These are phyloP conservation scores for Pseudopodoces humilis DNA, from an alignment of 2,113 vertebrate species.

Conservation along the genomic window DNA sequence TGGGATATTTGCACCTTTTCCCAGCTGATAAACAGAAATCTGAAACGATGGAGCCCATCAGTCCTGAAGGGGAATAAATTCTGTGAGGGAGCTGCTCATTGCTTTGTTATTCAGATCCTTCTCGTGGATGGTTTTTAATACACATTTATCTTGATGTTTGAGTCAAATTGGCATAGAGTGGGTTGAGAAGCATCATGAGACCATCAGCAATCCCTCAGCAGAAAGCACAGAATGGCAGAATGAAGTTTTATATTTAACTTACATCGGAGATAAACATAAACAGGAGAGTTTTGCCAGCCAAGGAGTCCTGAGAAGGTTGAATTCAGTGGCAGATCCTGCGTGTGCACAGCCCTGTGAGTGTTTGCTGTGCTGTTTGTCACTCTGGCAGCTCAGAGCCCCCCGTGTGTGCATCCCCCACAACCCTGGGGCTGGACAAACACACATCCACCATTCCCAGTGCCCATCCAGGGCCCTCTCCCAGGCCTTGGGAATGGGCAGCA, in stretches of 20 bases:
- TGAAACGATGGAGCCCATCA: conserved; percentile 1
- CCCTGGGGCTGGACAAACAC: background rate
- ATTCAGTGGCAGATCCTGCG: background rate
- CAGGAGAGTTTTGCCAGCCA: background rate
- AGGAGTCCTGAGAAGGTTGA: background rate
- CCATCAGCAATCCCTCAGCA: background rate
- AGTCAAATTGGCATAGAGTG: conserved; percentile 51
- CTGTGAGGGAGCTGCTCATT: background rate
- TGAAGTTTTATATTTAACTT: conserved; percentile 18
- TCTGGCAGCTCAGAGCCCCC: background rate
- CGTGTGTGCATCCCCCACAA: background rate
- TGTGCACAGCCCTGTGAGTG: background rate
- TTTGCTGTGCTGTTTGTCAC: background rate
- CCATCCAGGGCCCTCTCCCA: background rate
- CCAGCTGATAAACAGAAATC: background rate
- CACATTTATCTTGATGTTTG: conserved; percentile 20
- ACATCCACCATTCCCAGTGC: background rate
- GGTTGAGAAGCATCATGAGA: conserved; percentile 47
- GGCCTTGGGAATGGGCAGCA: background rate
- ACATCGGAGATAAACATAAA: conserved; percentile 4
- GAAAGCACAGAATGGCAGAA: background rate
- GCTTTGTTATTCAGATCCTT: conserved; percentile 1
- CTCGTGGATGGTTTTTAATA: background rate
- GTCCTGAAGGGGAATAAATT: background rate
- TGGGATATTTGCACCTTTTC: background rate